phyloP scores from a whole-genome alignment of 37 sponge, comb jelly and placozoan genomes.

The Mnemiopsis leidyi region DNA sequence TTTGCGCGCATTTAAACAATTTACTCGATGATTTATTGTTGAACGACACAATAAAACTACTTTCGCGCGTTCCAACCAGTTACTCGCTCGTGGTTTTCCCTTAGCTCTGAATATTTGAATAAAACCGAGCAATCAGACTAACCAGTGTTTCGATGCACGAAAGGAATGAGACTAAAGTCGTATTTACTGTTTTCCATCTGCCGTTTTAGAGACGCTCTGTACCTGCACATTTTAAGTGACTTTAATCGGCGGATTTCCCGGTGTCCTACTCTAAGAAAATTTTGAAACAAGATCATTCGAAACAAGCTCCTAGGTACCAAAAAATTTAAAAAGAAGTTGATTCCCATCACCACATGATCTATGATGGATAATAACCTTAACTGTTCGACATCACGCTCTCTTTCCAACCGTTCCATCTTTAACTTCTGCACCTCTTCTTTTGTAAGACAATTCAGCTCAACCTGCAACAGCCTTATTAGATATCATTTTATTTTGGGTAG shows the following conservation, averaged over 20 bases:
- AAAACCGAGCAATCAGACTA: neutral
- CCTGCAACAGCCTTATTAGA: too few species aligned
- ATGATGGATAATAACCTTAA: neutral
- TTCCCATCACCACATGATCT: too few species aligned
- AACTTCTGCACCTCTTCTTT: slow-evolving; percentile 53
- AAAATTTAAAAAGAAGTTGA: neutral
- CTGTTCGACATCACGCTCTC: slow-evolving; percentile 1
- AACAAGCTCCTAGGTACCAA: too few species aligned
- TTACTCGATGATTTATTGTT: neutral
- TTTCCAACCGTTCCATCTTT: neutral
- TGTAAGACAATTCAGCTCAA: neutral
- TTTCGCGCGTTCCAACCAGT: neutral
- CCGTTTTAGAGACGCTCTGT: neutral
- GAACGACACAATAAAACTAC: neutral
- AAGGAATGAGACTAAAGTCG: slow-evolving; percentile 41
- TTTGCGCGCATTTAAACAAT: too few species aligned
- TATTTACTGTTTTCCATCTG: slow-evolving; percentile 1
- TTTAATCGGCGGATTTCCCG: too few species aligned
- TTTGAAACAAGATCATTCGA: too few species aligned
- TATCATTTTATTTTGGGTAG: too few species aligned
- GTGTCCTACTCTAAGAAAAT: too few species aligned
- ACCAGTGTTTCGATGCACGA: slow-evolving; percentile 59
- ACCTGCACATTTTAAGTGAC: too few species aligned
- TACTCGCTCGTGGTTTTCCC: too few species aligned
- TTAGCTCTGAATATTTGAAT: too few species aligned